Percentiles rank a stretch among this genome's conserved stretches.
Evolutionary conservation across 2,888 invertebrate species (phyloP).

Genomic region (Cantharis nigra): DNA sequence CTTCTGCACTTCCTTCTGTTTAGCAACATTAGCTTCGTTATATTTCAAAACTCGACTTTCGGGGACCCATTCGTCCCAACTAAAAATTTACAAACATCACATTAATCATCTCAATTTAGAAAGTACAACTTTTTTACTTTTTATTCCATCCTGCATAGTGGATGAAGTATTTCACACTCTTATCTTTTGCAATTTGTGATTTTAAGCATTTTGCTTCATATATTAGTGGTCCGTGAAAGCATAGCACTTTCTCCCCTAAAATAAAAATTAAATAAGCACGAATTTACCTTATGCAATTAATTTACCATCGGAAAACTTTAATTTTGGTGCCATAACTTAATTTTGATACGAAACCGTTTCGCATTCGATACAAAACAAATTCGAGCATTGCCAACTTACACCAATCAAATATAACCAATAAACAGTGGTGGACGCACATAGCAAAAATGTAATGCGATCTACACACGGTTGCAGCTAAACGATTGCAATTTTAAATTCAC

Average conservation of each 20-base stretch:
- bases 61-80: constrained; percentile 92
- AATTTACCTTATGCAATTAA: constrained; percentile 5
- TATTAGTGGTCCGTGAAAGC: constrained; percentile 94
- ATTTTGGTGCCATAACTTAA: constrained; percentile 64
- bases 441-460: background rate
- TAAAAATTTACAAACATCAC: constrained; percentile 52
- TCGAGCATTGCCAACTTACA: background rate
- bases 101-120: background rate
- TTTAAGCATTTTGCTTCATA: constrained; percentile 97
- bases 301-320: constrained; percentile 75
- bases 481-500: background rate
- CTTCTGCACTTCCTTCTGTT: constrained; percentile 84
- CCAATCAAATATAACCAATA: background rate
- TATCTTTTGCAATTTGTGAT: constrained; percentile 80
- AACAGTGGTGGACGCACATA: background rate
- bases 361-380: background rate
- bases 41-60: constrained; percentile 88
- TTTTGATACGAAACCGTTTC: background rate
- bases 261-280: constrained; percentile 15
- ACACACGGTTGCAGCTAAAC: too few relatives aligned
- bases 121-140: constrained; percentile 68
- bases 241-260: constrained; percentile 85
- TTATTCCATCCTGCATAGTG: constrained; percentile 99
- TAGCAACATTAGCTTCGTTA: constrained; percentile 85
- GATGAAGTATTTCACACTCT: constrained; percentile 87